Percentiles rank a stretch among this genome's conserved stretches.
Conservation (phyloP, 1,140 invertebrate species). For the Drosophila sp. region DNA sequence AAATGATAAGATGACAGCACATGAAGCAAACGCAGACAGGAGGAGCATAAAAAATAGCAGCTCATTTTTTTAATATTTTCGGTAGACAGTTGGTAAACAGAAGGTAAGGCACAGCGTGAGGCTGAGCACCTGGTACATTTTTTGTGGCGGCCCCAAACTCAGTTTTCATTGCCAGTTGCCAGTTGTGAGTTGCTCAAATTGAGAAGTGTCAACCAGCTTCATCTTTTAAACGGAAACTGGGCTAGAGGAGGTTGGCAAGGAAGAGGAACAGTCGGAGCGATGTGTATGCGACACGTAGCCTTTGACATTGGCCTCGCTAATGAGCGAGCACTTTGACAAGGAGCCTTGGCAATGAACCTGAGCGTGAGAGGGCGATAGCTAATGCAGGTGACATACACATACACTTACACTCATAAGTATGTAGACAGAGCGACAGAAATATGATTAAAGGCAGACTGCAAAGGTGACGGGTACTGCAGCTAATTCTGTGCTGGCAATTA, state of each 20-base stretch:
- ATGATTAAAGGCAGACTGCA: slow-evolving; percentile 28
- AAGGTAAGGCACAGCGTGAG: slow-evolving; percentile 30
- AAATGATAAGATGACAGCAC: slow-evolving; percentile 80
- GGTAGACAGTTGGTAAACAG: slow-evolving; percentile 78
- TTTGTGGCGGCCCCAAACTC: slow-evolving; percentile 16
- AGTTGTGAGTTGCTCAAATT: slow-evolving; percentile 45
- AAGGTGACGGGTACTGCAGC: slow-evolving; percentile 5
- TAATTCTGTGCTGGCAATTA: slow-evolving; percentile 1
- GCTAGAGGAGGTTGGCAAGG: background rate
- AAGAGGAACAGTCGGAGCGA: background rate
- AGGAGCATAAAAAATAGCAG: slow-evolving; percentile 67
- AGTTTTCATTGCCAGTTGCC: background rate
- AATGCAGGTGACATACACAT: slow-evolving; percentile 22
- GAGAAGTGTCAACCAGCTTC: slow-evolving; percentile 35
- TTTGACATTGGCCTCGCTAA: slow-evolving; percentile 79
- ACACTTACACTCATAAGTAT: slow-evolving; percentile 25
- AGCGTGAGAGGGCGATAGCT: slow-evolving; percentile 5
- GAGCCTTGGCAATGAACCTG: slow-evolving; percentile 68
- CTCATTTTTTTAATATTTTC: slow-evolving; percentile 76
- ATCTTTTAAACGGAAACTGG: background rate
- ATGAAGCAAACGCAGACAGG: slow-evolving; percentile 55
- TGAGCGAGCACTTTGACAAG: slow-evolving; percentile 74
- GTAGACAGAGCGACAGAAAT: slow-evolving; percentile 12
- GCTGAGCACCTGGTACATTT: slow-evolving; percentile 67
- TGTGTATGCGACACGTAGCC: slow-evolving; percentile 70